Base-by-base conservation (phyloP, 2,888 invertebrate genomes). In the Lasius platythorax region DNA sequence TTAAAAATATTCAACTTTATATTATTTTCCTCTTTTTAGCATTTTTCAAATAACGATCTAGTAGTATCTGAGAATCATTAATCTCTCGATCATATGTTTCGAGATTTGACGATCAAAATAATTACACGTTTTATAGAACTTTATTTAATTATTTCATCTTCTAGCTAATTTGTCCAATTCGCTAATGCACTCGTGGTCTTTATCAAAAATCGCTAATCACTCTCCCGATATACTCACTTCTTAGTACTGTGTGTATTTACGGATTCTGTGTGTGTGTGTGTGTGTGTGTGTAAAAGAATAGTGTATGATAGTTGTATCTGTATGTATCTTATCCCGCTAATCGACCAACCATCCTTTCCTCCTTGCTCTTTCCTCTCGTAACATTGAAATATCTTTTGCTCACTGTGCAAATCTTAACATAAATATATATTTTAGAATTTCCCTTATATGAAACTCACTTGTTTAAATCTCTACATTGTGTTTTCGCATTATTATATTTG, bases 351-450 rank as follows among this genome's bases (percentile, higher is more conserved):
- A 58, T 56, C 74, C 63, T 37, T 37, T 37, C 46, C 50, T 40
- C 46, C 58, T 72, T 46, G 28, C 61, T 85, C 73, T 84, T 68
- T 67, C 64, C 37, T 66, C 43, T 66, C 46, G 43, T 75, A 75
- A 75, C 43, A 78, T 68, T 78, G 53, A 56, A 72, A 53, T 61
- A 78, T 23, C 78, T 74, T 86, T 82, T 72, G 58, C 85, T 83
- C 85, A 72, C 74, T 84, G 85, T 85, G 70, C 88, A 86, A 82
- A 84, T 84, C 89, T 89, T 89, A 86, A 88, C 86, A 79, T 88
- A 89, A 91, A 88, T 73, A 76, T 50, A 50, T 90, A 90, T 85
- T 86, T 90, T 91, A 89, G 88, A 90, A 91, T 91, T 85, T 84
- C 53, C 56, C 74, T 85, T 87, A 91, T 81, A 85, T 89, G 84